These are phyloP conservation scores for Prietella phreatophila DNA, from an alignment of 2,113 vertebrate genomes.

Conservation along the genomic window DNA sequence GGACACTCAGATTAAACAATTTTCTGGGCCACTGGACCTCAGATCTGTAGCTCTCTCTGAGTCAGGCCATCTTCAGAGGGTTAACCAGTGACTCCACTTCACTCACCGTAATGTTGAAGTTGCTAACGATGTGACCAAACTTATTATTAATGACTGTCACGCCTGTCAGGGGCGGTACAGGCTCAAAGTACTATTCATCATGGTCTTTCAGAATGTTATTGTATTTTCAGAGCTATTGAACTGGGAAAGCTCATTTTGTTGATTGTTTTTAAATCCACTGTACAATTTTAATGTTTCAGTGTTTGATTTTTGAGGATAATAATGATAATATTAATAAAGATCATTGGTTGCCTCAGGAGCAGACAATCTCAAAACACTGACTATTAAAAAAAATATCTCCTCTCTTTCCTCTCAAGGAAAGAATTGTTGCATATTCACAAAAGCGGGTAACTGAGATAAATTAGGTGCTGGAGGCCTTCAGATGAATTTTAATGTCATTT, in stretches of 20 bases:
- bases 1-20: constrained; percentile 41
- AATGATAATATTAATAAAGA: background rate
- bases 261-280: background rate
- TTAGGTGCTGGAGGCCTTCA: constrained; percentile 28
- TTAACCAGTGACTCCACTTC: constrained; percentile 36
- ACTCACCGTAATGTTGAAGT: background rate
- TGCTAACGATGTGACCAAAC: constrained; percentile 22
- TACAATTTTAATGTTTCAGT: constrained; percentile 15
- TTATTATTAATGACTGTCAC: constrained; percentile 33
- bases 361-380: background rate
- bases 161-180: constrained; percentile 2
- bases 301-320: constrained; percentile 4
- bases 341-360: background rate
- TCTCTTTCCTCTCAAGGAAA: constrained; percentile 9
- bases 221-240: constrained; percentile 15
- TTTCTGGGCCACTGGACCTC: constrained; percentile 36
- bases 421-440: constrained; percentile 24
- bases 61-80: constrained; percentile 31
- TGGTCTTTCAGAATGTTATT: background rate
- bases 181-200: constrained; percentile 10
- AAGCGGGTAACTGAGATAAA: constrained; percentile 39
- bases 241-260: background rate
- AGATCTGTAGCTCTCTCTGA: constrained; percentile 28
- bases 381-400: too few relatives aligned
- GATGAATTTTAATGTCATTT: constrained; percentile 54